Conservation (phyloP, 2,113 vertebrate species). For the Aix galericulata region DNA sequence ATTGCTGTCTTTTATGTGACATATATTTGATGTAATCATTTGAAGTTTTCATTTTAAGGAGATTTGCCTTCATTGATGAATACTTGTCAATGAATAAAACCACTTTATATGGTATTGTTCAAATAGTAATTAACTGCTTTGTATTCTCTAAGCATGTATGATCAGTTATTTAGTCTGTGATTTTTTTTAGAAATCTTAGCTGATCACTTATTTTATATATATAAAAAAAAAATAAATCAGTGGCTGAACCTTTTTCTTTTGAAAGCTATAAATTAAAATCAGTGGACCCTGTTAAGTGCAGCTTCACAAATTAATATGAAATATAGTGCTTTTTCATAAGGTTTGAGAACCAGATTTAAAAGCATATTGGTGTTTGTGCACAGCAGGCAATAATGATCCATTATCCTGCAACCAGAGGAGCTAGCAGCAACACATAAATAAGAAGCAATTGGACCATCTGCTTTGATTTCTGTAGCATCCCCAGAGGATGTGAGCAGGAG, state of each 20-base stretch:
- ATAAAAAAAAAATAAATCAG: not conserved
- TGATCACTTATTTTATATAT: not conserved
- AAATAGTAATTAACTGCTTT: not conserved
- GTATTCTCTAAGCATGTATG: not conserved
- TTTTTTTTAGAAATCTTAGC: slow-evolving; percentile 3
- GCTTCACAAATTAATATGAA: slow-evolving; percentile 87
- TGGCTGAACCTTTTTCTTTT: slow-evolving; percentile 26
- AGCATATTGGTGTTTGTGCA: slow-evolving; percentile 98
- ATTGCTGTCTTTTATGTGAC: not conserved
- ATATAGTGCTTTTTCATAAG: slow-evolving; percentile 88
- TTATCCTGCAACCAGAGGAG: slow-evolving; percentile 88
- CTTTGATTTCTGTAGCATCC: slow-evolving; percentile 92
- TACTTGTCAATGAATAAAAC: not conserved
- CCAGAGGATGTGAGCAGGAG: slow-evolving; percentile 84
- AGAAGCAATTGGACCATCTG: slow-evolving; percentile 98
- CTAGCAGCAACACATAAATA: slow-evolving; percentile 95
- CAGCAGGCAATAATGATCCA: slow-evolving; percentile 96
- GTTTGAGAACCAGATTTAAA: slow-evolving; percentile 92
- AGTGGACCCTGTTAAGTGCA: slow-evolving; percentile 83
- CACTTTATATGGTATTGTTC: not conserved
- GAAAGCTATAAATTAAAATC: slow-evolving; percentile 76
- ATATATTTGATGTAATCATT: not conserved
- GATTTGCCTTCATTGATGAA: not conserved
- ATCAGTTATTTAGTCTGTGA: not conserved
- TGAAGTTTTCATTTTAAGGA: not conserved